These are phyloP conservation scores for Sylvia atricapilla DNA, from an alignment of 2,113 vertebrate genomes.

Conservation along the genomic window DNA sequence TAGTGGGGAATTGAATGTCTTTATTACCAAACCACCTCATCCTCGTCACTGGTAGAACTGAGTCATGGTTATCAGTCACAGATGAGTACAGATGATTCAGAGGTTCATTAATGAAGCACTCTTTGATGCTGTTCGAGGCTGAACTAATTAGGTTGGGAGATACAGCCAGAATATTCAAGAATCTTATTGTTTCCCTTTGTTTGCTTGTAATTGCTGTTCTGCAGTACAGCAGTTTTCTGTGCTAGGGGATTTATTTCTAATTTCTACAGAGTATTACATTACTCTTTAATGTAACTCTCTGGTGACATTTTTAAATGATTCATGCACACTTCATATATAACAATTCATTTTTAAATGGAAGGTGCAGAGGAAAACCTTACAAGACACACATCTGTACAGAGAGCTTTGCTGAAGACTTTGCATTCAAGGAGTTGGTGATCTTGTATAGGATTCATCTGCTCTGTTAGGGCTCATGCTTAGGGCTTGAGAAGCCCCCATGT, in stretches of 20 bases:
- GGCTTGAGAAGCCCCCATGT: neutral
- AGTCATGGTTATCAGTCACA: conserved; percentile 57
- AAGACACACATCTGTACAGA: neutral
- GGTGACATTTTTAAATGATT: conserved; percentile 37
- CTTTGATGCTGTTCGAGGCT: conserved; percentile 18
- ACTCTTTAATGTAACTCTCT: conserved; percentile 28
- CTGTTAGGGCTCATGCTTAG: neutral
- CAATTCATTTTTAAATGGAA: conserved; percentile 19
- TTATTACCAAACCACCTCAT: neutral
- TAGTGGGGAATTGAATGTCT: neutral
- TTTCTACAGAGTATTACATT: neutral
- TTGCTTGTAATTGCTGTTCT: conserved; percentile 37
- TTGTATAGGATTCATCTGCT: neutral
- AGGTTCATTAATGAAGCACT: conserved; percentile 39
- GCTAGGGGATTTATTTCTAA: conserved; percentile 16
- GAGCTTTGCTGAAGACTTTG: neutral
- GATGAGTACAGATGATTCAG: conserved; percentile 58
- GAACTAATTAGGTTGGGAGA: conserved; percentile 4
- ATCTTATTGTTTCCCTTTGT: conserved; percentile 33
- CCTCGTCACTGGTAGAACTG: neutral
- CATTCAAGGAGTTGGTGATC: rapidly evolving
- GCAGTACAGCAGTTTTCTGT: neutral
- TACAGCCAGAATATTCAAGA: conserved; percentile 26
- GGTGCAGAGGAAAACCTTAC: neutral
- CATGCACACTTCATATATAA: neutral